A percentile compares a stretch with the other conserved stretches of the same genome.
Evolutionary conservation across 1,140 invertebrate species (phyloP).

Genomic region (Drosophila tristis): DNA sequence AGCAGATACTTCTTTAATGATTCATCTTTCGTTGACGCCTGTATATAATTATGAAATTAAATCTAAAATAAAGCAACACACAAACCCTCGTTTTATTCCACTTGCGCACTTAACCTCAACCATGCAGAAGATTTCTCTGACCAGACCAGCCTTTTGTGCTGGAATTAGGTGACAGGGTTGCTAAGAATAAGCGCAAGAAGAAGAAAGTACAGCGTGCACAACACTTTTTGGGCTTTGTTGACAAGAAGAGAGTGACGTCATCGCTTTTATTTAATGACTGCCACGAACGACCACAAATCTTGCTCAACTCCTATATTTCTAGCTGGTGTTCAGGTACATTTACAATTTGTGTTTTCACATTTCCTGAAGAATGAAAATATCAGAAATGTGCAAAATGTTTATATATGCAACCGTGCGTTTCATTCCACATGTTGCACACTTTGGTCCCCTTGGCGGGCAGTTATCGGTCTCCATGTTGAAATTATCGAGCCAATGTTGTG

Average conservation of each 20-base stretch:
- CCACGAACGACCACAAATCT: too few relatives aligned
- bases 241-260: too few relatives aligned
- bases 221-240: too few relatives aligned
- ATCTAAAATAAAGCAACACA: slow-evolving; percentile 5
- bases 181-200: slow-evolving; percentile 3
- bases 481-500: slow-evolving; percentile 38
- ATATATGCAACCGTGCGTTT: slow-evolving; percentile 59
- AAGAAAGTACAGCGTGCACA: not conserved
- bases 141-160: slow-evolving; percentile 6
- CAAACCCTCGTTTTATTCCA: slow-evolving; percentile 7
- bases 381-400: slow-evolving; percentile 6
- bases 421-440: slow-evolving; percentile 37
- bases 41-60: not conserved
- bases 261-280: too few relatives aligned
- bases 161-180: slow-evolving; percentile 20
- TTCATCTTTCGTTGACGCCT: too few relatives aligned
- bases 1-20: not conserved
- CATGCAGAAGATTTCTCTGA: not conserved
- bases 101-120: slow-evolving; percentile 24
- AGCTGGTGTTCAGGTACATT: too few relatives aligned
- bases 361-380: slow-evolving; percentile 6
- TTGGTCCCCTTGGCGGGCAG: slow-evolving; percentile 41
- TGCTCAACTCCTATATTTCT: too few relatives aligned
- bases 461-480: slow-evolving; percentile 71
- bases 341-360: not conserved